These are phyloP conservation scores for Antechinus stuartii DNA, from an alignment of 2,113 vertebrate species.

Conservation along the genomic window DNA sequence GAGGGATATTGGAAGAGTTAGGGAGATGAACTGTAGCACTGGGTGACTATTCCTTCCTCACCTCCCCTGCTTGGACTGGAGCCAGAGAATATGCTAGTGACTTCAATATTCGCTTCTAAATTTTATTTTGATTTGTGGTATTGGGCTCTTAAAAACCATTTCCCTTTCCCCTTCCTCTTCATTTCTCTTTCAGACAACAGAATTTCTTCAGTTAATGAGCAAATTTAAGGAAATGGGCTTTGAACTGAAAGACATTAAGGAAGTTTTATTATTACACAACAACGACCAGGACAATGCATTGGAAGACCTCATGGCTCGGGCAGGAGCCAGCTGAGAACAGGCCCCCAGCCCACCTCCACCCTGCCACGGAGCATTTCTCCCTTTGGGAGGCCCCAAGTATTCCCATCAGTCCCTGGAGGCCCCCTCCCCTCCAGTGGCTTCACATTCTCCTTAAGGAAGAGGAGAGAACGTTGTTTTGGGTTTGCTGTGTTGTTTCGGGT, in stretches of 20 bases:
- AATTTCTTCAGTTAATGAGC: slow-evolving; percentile 97
- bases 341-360: slow-evolving; percentile 38
- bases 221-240: slow-evolving; percentile 99
- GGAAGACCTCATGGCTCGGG: slow-evolving; percentile 97
- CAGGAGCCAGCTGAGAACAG: slow-evolving; percentile 92
- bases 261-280: slow-evolving; percentile 95
- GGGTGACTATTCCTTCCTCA: not conserved
- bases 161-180: slow-evolving; percentile 28
- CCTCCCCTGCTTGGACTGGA: not conserved
- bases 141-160: not conserved
- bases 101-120: not conserved
- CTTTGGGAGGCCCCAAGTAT: slow-evolving; percentile 63
- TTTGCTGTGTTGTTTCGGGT: not conserved
- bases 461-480: not conserved
- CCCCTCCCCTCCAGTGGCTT: slow-evolving; percentile 76
- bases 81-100: not conserved
- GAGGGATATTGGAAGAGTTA: not conserved
- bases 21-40: not conserved
- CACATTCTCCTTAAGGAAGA: slow-evolving; percentile 60
- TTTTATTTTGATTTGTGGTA: not conserved
- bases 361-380: slow-evolving; percentile 66
- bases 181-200: slow-evolving; percentile 89
- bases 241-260: slow-evolving; percentile 95
- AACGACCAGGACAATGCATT: slow-evolving; percentile 96
- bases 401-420: slow-evolving; percentile 66